Base-by-base conservation (phyloP, 2,797 vertebrate species). In the Sebastes dallii region DNA sequence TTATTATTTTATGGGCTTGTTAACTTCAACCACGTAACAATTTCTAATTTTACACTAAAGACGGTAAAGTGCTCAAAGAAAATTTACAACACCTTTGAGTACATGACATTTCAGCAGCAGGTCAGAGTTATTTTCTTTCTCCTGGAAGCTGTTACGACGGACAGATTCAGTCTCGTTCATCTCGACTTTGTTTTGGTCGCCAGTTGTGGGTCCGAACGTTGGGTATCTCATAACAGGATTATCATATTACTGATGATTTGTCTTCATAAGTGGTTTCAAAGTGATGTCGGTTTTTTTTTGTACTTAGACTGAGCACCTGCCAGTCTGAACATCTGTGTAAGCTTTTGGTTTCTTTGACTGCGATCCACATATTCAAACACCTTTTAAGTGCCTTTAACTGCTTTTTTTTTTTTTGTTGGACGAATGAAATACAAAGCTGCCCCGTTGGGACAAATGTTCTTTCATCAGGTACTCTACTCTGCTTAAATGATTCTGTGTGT, bases 371-470 rank as follows among this genome's bases (percentile, higher is more conserved):
- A 66, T 85, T 79, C 78, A 83, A 83, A 90, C 82, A 87, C 86
- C 88, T 90, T 93, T 92, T 92, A 95, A 95, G 95, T 96, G 95
- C 95, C 94, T 96, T 93, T 83, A 78, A 81, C 56, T 80, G 32
- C 39, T 83, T 91, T 86, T 82, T 68, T 82, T 74, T 82, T 86
- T 74, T 10, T 6, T 10, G 24, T 65, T 65, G 20, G 59, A 81
- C 74, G 54, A 60, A 83, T 88, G 75, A 68, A 78, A 92, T 91
- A 86, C 77, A 59, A 76, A 86, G 71, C 62, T 68, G 68, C 68
- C 65, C 66, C 59, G 0, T 25, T 34, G 77, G 82, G 83, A 83
- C 76, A 11, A 55, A 46, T 32, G 30, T 81, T 82, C 50, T 86
- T 85, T 88, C 73, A 80, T 87, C 77, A 70, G 80, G 72, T 88